Evolutionary conservation across 1,140 invertebrate species (phyloP).

Genomic region (Lasioglossum baleicum): DNA sequence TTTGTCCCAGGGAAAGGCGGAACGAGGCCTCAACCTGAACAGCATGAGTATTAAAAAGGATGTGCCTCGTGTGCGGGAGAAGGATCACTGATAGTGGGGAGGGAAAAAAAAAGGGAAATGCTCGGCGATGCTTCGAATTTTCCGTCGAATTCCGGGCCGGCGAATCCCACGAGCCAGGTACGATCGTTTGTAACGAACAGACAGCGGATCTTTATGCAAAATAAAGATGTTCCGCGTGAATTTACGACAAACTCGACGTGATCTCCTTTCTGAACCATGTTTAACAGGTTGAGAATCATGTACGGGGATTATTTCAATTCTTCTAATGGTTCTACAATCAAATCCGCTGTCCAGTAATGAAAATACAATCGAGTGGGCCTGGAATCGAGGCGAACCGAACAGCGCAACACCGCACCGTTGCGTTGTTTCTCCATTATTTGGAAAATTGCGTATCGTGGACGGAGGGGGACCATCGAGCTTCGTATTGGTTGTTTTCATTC

Average conservation of each 20-base stretch:
- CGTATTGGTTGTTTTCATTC: background rate
- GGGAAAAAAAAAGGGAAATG: background rate
- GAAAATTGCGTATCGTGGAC: too few relatives aligned
- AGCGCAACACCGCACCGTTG: too few relatives aligned
- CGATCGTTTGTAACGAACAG: slow-evolving; percentile 7
- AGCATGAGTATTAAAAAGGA: slow-evolving; percentile 37
- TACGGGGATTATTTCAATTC: too few relatives aligned
- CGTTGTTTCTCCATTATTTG: too few relatives aligned
- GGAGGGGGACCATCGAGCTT: background rate
- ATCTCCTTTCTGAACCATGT: too few relatives aligned
- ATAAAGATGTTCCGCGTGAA: too few relatives aligned
- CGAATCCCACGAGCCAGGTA: slow-evolving; percentile 32
- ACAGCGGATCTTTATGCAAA: too few relatives aligned
- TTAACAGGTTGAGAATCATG: too few relatives aligned
- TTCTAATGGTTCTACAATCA: too few relatives aligned
- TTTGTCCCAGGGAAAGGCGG: slow-evolving; percentile 34
- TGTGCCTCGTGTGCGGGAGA: slow-evolving; percentile 1
- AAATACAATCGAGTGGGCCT: slow-evolving; percentile 6
- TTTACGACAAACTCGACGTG: too few relatives aligned
- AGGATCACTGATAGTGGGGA: slow-evolving; percentile 17
- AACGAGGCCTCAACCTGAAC: slow-evolving; percentile 25
- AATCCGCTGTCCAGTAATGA: background rate
- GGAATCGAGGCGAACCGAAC: slow-evolving; percentile 6
- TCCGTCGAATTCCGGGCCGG: slow-evolving; percentile 9
- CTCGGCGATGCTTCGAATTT: slow-evolving; percentile 17